Evolutionary conservation across 2,888 invertebrate genomes (phyloP).

Genomic region (Caenorhabditis sinica): DNA sequence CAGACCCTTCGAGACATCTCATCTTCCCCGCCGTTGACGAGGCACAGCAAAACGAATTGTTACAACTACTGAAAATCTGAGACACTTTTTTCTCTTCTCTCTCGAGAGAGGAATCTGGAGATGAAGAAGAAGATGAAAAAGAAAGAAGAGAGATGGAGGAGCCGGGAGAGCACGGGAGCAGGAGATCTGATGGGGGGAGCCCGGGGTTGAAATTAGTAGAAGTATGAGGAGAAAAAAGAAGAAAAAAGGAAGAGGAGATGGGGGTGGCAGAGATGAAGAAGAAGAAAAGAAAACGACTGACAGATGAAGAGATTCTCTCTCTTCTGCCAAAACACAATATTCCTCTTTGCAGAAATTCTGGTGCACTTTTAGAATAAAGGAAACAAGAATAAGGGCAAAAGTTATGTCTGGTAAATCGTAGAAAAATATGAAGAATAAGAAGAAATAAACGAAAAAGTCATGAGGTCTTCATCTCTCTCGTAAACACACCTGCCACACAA

Average conservation of each 20-base stretch:
- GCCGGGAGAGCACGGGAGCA: constrained; percentile 55
- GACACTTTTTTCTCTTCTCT: too few species aligned
- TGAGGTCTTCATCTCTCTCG: constrained; percentile 8
- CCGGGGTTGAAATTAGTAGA: constrained; percentile 42
- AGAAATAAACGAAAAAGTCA: constrained; percentile 28
- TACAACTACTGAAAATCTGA: constrained; percentile 54
- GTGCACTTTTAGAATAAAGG: constrained; percentile 22
- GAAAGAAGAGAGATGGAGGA: too few species aligned
- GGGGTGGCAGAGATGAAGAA: constrained; percentile 30
- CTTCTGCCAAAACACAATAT: constrained; percentile 19
- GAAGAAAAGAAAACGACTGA: constrained; percentile 32
- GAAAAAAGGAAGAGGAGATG: constrained; percentile 19
- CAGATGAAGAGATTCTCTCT: background rate
- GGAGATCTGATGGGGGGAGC: constrained; percentile 12
- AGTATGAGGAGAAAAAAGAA: constrained; percentile 10
- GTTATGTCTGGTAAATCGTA: background rate
- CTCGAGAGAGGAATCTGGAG: background rate
- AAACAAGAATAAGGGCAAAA: background rate
- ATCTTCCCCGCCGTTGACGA: constrained; percentile 12
- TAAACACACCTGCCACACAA: constrained; percentile 49
- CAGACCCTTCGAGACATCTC: constrained; percentile 14
- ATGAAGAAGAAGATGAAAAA: constrained; percentile 10
- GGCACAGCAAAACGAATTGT: constrained; percentile 48
- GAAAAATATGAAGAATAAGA: background rate
- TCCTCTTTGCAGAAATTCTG: background rate